phyloP scores from a whole-genome alignment of 37 sponge, comb jelly and placozoan species.

The Agelas oroides region DNA sequence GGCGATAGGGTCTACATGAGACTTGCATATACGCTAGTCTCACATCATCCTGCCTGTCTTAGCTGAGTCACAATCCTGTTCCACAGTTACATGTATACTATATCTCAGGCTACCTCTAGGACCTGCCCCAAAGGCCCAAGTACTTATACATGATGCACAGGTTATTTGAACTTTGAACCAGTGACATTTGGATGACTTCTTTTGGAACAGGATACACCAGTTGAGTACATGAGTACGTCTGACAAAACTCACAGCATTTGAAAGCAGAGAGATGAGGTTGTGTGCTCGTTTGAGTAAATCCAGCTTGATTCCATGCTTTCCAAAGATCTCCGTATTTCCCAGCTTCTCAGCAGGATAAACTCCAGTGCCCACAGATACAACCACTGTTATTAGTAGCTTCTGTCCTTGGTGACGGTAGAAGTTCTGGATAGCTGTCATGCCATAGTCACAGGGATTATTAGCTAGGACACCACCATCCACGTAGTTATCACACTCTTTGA shows the following conservation, averaged over 20 bases:
- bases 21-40: too few relatives aligned
- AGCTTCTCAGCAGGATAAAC: constrained; percentile 50
- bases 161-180: too few relatives aligned
- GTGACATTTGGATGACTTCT: too few relatives aligned
- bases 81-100: neutral
- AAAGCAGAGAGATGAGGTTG: constrained; percentile 25
- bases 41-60: too few relatives aligned
- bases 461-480: constrained; percentile 71
- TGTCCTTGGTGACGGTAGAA: constrained; percentile 37
- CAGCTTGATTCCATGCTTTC: constrained; percentile 48
- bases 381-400: constrained; percentile 37
- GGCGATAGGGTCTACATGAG: too few relatives aligned
- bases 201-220: too few relatives aligned
- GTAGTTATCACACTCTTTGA: constrained; percentile 61
- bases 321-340: constrained; percentile 57
- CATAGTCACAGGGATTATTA: constrained; percentile 72
- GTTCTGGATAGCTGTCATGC: constrained; percentile 70
- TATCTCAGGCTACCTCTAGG: neutral
- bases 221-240: too few relatives aligned
- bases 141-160: too few relatives aligned
- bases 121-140: neutral
- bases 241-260: constrained; percentile 36
- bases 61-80: too few relatives aligned
- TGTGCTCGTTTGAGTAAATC: constrained; percentile 11
- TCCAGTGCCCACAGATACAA: constrained; percentile 55